Evolutionary conservation across 2,888 invertebrate genomes (phyloP).

Genomic region (Perithous albicinctus): DNA sequence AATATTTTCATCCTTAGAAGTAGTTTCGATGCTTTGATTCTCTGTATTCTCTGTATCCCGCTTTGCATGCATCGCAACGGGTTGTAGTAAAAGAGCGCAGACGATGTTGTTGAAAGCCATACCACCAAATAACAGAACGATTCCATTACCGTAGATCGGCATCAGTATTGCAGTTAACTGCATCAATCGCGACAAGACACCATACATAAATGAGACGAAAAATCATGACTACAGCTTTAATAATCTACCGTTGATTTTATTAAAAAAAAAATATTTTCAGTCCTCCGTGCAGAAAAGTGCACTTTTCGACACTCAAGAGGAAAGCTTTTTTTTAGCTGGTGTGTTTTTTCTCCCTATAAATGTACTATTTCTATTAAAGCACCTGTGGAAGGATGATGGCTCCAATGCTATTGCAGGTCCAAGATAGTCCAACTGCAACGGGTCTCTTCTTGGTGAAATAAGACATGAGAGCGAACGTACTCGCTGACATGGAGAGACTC

Average conservation of each 20-base stretch:
- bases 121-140: conserved; percentile 89
- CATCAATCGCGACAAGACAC: neutral
- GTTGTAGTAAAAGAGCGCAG: conserved; percentile 89
- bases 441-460: conserved; percentile 90
- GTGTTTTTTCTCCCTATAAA: no score
- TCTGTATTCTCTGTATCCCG: conserved; percentile 81
- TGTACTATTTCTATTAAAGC: no score
- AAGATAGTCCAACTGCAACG: conserved; percentile 90
- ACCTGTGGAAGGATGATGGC: conserved; percentile 89
- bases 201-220: neutral
- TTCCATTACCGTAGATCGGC: conserved; percentile 88
- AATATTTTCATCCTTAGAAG: conserved; percentile 25
- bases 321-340: no score
- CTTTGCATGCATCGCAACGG: conserved; percentile 90
- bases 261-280: conserved; percentile 5
- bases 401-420: conserved; percentile 90
- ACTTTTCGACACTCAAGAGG: no score
- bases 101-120: conserved; percentile 89
- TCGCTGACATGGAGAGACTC: conserved; percentile 89
- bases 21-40: conserved; percentile 9
- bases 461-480: conserved; percentile 90
- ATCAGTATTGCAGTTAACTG: conserved; percentile 88
- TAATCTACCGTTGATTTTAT: neutral
- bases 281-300: no score
- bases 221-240: neutral